Base-by-base conservation (phyloP, 1,140 invertebrate species). In the Oscheius sp. region DNA sequence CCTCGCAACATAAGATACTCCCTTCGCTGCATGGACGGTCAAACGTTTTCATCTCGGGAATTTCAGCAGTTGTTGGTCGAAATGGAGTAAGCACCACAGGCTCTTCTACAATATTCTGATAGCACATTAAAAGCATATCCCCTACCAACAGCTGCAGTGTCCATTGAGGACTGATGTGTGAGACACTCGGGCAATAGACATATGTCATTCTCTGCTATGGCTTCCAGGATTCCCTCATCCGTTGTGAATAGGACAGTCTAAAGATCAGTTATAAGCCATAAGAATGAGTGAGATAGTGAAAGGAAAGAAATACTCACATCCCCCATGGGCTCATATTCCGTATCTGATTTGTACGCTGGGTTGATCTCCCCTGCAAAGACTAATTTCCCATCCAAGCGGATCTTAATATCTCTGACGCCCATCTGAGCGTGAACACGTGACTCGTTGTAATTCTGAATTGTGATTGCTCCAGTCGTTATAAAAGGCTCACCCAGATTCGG, bases 221-320 rank as follows among this genome's bases (percentile, higher is more conserved):
- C 82, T 84, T 92, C 90, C 29, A 93, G 85, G 67, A 92, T 91
- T 26, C 84, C 81, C 63, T 91, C 89, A 79, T 91, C 88, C 65
- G 89, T 91, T 29, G 91, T 92, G 83, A 92, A 93, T 63, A 93
- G 85, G 77, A 93, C 91, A 20, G 91, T 92, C 91, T 93, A 85
- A 46, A 89, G 87, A 52, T 42, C 23, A n/a, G 23, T 62, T 34
- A 13, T 23, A 29, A 31, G 3, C 0, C 10, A 2, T 3, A 52
- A 31, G 28, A 62, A 18, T 15, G 20, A 49, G 31, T 49, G 2
- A 72, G 36, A 13, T 34, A 74, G 45, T 15, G 23, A 73, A 28
- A 64, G n/a, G n/a, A 46, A 20, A 23, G 38, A 35, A 63, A 72
- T 72, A 89, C 89, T 88, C 84, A 92, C 91, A 88, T 92, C 91